A percentile compares a stretch with the other conserved stretches of the same genome.
Conservation (phyloP, 35 echinoderm and acorn worm species). For the Anneissia japonica region DNA sequence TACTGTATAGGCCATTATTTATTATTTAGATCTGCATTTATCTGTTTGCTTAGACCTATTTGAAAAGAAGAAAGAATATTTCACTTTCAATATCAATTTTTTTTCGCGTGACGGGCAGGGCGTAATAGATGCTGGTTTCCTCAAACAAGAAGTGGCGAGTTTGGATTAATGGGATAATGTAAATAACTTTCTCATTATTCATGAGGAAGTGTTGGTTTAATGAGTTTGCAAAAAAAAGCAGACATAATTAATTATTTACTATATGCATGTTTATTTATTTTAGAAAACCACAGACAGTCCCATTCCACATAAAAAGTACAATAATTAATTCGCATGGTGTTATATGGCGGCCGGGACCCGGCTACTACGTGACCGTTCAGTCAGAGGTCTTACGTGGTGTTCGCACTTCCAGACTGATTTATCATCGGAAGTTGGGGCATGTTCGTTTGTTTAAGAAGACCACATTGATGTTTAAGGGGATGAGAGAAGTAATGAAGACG, state of each 20-base stretch:
- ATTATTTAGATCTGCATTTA: too few species aligned
- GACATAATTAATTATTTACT: neutral
- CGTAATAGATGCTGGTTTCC: too few species aligned
- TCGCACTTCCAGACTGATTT: neutral
- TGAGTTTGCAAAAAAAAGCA: neutral
- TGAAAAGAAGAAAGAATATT: too few species aligned
- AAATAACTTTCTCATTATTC: neutral
- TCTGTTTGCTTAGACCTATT: too few species aligned
- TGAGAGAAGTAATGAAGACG: neutral
- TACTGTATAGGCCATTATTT: too few species aligned
- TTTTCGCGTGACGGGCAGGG: too few species aligned
- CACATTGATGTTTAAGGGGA: neutral
- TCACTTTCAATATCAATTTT: too few species aligned
- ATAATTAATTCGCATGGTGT: too few species aligned
- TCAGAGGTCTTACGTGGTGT: neutral
- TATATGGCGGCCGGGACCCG: too few species aligned
- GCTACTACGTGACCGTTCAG: neutral
- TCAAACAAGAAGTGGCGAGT: too few species aligned
- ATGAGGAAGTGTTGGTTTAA: neutral
- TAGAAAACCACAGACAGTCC: neutral
- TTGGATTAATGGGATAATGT: too few species aligned
- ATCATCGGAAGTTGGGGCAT: neutral
- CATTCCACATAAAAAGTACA: too few species aligned
- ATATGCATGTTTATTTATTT: neutral
- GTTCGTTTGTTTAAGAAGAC: neutral